Conservation (phyloP, 2,797 vertebrate genomes). For the Myotis daubentonii region DNA sequence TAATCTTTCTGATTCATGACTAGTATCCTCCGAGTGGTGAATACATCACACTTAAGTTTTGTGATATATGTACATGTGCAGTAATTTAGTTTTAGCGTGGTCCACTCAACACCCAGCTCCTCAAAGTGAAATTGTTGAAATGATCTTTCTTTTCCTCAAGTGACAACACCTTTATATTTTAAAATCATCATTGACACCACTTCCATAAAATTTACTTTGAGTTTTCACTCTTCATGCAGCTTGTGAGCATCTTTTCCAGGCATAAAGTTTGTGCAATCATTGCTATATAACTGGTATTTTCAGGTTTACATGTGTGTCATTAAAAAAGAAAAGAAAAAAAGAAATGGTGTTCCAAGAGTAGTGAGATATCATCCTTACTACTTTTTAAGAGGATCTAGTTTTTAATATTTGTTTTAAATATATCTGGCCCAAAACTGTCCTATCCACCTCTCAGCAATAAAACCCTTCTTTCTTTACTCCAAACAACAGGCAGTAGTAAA, state of each 20-base stretch:
- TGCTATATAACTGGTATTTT: constrained; percentile 56
- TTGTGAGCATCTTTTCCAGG: constrained; percentile 58
- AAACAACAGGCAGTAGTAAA: constrained; percentile 40
- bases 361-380: neutral
- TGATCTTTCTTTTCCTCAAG: constrained; percentile 6
- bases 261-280: neutral
- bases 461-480: constrained; percentile 23
- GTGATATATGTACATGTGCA: constrained; percentile 51
- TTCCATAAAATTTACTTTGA: constrained; percentile 63
- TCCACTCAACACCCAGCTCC: neutral
- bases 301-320: neutral
- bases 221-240: constrained; percentile 55
- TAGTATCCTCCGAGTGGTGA: constrained; percentile 29
- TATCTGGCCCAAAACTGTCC: neutral
- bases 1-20: constrained; percentile 58
- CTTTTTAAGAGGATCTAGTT: constrained; percentile 10
- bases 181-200: neutral
- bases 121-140: constrained; percentile 46
- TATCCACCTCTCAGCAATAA: neutral
- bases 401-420: constrained; percentile 54
- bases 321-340: neutral
- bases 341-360: neutral
- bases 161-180: constrained; percentile 44
- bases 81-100: constrained; percentile 45
- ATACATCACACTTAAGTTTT: constrained; percentile 48